phyloP scores from a whole-genome alignment of 2,888 invertebrate genomes.

The Adelphocoris suturalis region DNA sequence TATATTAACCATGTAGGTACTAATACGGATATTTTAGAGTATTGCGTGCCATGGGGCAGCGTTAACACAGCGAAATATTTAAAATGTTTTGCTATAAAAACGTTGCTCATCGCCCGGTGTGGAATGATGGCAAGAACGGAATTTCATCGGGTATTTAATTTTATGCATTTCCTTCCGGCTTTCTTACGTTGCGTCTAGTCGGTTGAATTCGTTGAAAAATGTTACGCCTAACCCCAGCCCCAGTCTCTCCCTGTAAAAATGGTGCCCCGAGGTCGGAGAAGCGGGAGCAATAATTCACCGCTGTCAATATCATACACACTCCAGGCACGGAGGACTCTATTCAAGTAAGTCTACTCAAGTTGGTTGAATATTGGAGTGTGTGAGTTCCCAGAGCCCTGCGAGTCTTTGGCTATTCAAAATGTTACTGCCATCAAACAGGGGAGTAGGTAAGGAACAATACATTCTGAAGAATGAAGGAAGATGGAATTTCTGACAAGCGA shows the following conservation, averaged over 20 bases:
- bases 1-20: too few species aligned
- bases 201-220: background rate
- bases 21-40: too few species aligned
- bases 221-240: background rate
- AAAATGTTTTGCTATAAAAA: too few species aligned
- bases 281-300: slow-evolving; percentile 4
- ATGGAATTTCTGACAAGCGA: too few species aligned
- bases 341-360: background rate
- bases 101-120: too few species aligned
- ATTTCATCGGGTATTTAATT: too few species aligned
- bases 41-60: too few species aligned
- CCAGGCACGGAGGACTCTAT: background rate
- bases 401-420: background rate
- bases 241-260: background rate
- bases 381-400: background rate
- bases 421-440: background rate
- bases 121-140: too few species aligned
- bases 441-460: too few species aligned
- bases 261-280: background rate
- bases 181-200: background rate
- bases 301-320: slow-evolving; percentile 28
- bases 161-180: too few species aligned
- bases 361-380: background rate
- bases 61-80: too few species aligned
- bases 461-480: too few species aligned